These are phyloP conservation scores for Bufo gargarizans DNA, from an alignment of 2,113 vertebrate genomes.

Conservation along the genomic window DNA sequence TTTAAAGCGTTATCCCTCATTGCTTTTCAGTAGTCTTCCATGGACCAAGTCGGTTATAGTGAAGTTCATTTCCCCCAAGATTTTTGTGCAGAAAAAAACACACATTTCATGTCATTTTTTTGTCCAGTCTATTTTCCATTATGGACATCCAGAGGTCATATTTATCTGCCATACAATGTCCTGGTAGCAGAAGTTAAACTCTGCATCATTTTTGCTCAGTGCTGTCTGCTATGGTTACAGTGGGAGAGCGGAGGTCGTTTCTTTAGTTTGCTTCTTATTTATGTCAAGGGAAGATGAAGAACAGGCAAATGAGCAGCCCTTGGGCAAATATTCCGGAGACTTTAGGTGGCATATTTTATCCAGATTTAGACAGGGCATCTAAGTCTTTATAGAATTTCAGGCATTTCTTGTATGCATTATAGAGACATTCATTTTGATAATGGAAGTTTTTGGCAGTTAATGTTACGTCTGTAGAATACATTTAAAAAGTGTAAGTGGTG, in stretches of 20 bases:
- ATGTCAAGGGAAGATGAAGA: background rate
- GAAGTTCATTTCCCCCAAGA: too few species aligned
- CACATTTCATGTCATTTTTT: too few species aligned
- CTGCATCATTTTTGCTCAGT: background rate
- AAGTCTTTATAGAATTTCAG: background rate
- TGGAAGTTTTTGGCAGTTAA: background rate
- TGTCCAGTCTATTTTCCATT: too few species aligned
- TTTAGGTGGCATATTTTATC: background rate
- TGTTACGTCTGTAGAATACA: background rate
- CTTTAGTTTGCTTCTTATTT: background rate
- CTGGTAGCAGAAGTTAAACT: background rate
- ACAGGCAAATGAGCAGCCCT: background rate
- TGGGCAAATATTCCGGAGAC: constrained; percentile 10
- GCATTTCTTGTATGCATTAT: background rate
- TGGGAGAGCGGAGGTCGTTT: background rate
- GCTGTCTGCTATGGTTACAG: background rate
- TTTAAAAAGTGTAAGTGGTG: background rate
- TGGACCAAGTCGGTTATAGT: too few species aligned
- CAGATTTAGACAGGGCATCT: constrained; percentile 2
- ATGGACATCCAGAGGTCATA: background rate
- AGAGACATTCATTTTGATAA: background rate
- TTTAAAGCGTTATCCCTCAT: too few species aligned
- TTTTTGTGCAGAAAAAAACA: too few species aligned
- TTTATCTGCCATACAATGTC: background rate
- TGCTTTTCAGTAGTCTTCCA: too few species aligned